Base-by-base conservation (phyloP, 2,797 vertebrate species). In the Hafferia zeledoni region DNA sequence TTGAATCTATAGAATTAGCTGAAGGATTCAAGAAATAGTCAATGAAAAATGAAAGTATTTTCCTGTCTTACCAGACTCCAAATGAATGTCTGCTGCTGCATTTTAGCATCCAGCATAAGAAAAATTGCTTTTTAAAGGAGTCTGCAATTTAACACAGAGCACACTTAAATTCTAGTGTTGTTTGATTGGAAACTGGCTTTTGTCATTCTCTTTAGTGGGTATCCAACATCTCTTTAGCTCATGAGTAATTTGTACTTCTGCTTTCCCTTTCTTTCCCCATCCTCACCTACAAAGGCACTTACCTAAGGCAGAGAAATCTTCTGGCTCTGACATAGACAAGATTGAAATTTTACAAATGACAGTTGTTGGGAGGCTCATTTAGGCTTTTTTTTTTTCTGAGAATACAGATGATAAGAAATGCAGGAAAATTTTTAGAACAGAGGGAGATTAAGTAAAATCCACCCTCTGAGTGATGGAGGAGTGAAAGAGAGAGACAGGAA, bases 401-500 rank as follows among this genome's bases (percentile, higher is more conserved):
- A 91, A 81, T 39, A 68, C 8, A 43, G 53, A 50, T 60, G 28
- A 60, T 44, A 56, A 56, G 71, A 87, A 88, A 76, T 3, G n/a
- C 71, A 81, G 69, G 69, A 33, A 83, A 67, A 67, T 65, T 41
- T 74, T 90, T 81, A 90, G 90, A 96, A 95, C 69, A 43, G 79
- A 49, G 80, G 43, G 44, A 78, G 24, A 84, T 91, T n/a, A 95
- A 96, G 91, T 89, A 82, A 92, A 95, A 96, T 94, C 96, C 92
- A 93, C 95, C 96, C 67, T 96, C 92, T 83, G 68, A 94, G 78
- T 86, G 93, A 90, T 91, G 92, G 92, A 94, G 91, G 95, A 95
- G 88, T 89, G 77, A 91, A 75, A 93, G 84, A 86, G 84, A 91
- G 83, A 84, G 93, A 94, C 71, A 46, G 76, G 71, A 92, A 95